Percentiles rank a stretch among this genome's conserved stretches.
phyloP scores from a whole-genome alignment of 2,797 vertebrate genomes.

The Tenualosa ilisha region DNA sequence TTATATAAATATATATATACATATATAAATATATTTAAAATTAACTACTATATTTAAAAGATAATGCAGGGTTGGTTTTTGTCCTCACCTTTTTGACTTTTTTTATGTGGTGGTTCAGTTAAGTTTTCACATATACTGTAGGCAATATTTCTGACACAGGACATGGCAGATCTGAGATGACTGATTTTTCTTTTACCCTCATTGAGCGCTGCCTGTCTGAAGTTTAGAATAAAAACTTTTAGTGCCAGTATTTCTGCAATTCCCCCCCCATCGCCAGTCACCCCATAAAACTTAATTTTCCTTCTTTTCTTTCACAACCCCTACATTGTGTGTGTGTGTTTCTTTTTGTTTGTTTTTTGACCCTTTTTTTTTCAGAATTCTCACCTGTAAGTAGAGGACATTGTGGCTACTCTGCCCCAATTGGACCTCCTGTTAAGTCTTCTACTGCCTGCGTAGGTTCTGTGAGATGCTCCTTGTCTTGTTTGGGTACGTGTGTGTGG shows the following conservation, averaged over 20 bases:
- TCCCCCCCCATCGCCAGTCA: constrained; percentile 59
- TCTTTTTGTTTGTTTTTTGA: constrained; percentile 62
- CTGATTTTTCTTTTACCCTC: constrained; percentile 25
- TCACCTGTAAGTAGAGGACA: constrained; percentile 83
- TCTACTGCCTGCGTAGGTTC: constrained; percentile 92
- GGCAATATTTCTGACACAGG: constrained; percentile 80
- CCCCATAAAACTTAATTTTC: constrained; percentile 68
- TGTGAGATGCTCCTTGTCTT: constrained; percentile 91
- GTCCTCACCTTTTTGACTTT: constrained; percentile 54
- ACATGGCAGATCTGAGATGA: constrained; percentile 50
- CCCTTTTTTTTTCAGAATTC: constrained; percentile 70
- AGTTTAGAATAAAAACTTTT: constrained; percentile 66
- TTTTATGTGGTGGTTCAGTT: constrained; percentile 64
- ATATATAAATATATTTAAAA: constrained; percentile 54
- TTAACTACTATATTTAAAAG: constrained; percentile 73
- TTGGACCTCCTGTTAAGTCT: constrained; percentile 90
- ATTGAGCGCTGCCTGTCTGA: constrained; percentile 64
- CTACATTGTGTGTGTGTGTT: background rate
- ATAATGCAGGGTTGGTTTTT: constrained; percentile 72
- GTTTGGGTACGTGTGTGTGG: constrained; percentile 89
- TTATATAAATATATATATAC: constrained; percentile 52
- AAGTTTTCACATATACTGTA: constrained; percentile 70
- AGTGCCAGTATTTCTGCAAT: constrained; percentile 87
- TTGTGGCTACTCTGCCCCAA: constrained; percentile 88
- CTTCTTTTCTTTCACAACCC: constrained; percentile 64